Evolutionary conservation across 2,797 vertebrate species (phyloP).

Genomic region (Saguinus oedipus): DNA sequence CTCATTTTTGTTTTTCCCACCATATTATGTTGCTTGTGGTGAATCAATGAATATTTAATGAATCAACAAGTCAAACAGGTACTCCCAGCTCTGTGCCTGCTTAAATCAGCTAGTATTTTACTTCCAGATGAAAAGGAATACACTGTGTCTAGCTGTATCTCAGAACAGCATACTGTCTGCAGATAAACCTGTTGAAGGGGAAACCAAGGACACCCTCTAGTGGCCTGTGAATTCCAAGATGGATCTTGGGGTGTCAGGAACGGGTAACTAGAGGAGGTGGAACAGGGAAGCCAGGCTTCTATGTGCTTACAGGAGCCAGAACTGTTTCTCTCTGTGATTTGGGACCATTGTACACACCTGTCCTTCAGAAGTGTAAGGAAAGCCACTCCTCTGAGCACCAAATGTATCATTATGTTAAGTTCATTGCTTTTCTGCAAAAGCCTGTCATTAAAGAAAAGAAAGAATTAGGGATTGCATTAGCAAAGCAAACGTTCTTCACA

Average conservation of each 20-base stretch:
- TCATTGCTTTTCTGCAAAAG: background rate
- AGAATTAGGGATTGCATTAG: rapidly evolving
- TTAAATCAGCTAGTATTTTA: background rate
- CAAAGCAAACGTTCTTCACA: background rate
- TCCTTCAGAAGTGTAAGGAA: background rate
- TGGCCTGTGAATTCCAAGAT: background rate
- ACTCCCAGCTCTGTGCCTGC: background rate
- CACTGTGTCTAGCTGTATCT: background rate
- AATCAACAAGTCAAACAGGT: background rate
- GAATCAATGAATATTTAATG: background rate
- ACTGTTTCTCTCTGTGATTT: background rate
- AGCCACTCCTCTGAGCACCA: background rate
- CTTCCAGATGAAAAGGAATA: background rate
- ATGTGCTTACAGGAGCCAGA: background rate
- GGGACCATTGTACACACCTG: rapidly evolving
- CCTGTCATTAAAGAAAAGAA: background rate
- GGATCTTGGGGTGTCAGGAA: background rate
- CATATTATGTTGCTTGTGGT: background rate
- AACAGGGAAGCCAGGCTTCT: background rate
- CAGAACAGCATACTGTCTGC: background rate
- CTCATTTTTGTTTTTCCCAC: background rate
- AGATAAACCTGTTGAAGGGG: background rate
- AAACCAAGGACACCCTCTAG: background rate
- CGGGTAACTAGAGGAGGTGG: background rate
- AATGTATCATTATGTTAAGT: background rate